Evolutionary conservation across 2,888 invertebrate genomes (phyloP).

Genomic region (Ecdyonurus torrentis): DNA sequence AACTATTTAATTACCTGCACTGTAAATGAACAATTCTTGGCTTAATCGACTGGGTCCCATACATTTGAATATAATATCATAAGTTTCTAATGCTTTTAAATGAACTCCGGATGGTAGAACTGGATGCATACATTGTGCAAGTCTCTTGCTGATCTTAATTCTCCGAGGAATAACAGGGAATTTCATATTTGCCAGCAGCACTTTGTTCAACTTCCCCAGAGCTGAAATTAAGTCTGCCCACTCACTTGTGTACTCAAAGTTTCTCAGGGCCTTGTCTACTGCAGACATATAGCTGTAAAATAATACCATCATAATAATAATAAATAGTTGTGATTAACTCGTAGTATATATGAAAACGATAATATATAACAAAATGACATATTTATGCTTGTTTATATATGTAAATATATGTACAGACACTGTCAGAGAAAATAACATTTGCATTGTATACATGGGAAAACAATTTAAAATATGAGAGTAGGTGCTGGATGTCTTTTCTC

Average conservation of each 20-base stretch:
- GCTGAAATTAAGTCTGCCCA: constrained; percentile 90
- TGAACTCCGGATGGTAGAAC: constrained; percentile 83
- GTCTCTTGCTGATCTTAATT: constrained; percentile 73
- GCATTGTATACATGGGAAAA: no score
- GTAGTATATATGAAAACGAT: no score
- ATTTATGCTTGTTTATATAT: no score
- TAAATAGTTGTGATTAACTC: no score
- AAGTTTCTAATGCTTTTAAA: constrained; percentile 77
- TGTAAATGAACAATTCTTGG: constrained; percentile 69
- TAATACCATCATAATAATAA: no score
- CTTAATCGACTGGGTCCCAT: constrained; percentile 67
- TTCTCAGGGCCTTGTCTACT: constrained; percentile 74
- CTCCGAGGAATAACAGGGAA: constrained; percentile 73
- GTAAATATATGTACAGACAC: no score
- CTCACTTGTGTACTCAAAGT: constrained; percentile 86
- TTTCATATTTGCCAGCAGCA: constrained; percentile 58
- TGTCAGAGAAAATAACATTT: no score
- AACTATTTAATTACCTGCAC: constrained; percentile 34
- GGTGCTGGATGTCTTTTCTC: no score
- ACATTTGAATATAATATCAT: constrained; percentile 76
- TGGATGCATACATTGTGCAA: constrained; percentile 89
- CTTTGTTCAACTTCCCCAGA: constrained; percentile 77
- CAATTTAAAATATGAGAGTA: no score
- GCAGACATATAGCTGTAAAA: constrained; percentile 44
- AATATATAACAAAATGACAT: no score